Percentiles rank a stretch among this genome's conserved stretches.
phyloP scores from a whole-genome alignment of 2,888 invertebrate genomes.

The Drosophila pseudotakahashii region DNA sequence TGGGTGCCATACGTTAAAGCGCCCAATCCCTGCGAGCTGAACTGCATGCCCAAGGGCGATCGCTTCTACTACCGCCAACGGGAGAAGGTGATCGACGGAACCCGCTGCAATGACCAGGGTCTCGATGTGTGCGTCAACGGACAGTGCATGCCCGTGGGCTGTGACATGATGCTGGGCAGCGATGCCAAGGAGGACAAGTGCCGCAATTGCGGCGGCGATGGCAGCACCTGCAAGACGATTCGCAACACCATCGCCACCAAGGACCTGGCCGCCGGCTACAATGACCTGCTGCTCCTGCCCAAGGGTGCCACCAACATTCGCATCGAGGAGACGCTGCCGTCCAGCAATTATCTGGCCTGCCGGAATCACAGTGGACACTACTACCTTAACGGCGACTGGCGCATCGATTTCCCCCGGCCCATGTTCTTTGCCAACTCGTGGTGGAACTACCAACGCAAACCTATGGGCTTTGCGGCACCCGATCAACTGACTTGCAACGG shows the following conservation, averaged over 20 bases:
- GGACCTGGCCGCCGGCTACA: constrained; percentile 93
- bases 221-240: constrained; percentile 93
- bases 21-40: constrained; percentile 96
- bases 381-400: constrained; percentile 97
- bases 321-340: constrained; percentile 91
- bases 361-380: constrained; percentile 92
- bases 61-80: constrained; percentile 95
- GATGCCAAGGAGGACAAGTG: constrained; percentile 94
- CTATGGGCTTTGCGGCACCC: constrained; percentile 92
- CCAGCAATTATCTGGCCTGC: constrained; percentile 96
- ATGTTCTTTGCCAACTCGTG: constrained; percentile 92
- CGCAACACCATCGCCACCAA: constrained; percentile 89
- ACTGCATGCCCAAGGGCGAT: constrained; percentile 96
- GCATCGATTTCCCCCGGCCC: constrained; percentile 94
- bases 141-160: constrained; percentile 95
- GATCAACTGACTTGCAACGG: constrained; percentile 94
- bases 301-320: constrained; percentile 95
- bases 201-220: constrained; percentile 96
- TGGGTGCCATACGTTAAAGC: constrained; percentile 96
- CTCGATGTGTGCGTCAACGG: constrained; percentile 98
- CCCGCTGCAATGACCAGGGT: constrained; percentile 91
- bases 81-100: constrained; percentile 92
- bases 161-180: constrained; percentile 97
- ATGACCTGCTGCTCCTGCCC: constrained; percentile 95
- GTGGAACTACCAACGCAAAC: constrained; percentile 94